Evolutionary conservation across 2,888 invertebrate genomes (phyloP).

Genomic region (Apamea sordens): DNA sequence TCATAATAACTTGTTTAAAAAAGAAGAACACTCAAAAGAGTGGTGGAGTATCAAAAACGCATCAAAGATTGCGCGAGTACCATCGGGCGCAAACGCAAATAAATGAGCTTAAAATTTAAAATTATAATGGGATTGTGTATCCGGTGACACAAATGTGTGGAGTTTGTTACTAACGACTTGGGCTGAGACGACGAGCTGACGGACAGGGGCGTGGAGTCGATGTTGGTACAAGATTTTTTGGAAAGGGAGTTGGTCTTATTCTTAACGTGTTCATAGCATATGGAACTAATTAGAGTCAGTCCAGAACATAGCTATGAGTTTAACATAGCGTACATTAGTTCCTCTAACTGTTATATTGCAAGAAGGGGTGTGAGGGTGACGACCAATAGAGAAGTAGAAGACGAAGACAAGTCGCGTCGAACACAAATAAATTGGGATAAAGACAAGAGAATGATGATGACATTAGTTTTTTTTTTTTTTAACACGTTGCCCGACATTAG

Average conservation of each 20-base stretch:
- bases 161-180: conserved; percentile 91
- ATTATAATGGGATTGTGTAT: conserved; percentile 91
- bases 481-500: no score
- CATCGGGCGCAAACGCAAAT: conserved; percentile 87
- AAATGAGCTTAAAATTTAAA: conserved; percentile 90
- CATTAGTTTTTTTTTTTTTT: no score
- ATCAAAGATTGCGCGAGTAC: conserved; percentile 84
- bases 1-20: conserved; percentile 32
- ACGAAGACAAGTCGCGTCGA: not conserved
- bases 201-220: conserved; percentile 75
- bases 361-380: no score
- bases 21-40: conserved; percentile 50
- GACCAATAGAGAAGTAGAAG: not conserved
- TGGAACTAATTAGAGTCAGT: no score
- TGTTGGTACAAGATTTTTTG: conserved; percentile 27
- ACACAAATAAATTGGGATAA: not conserved
- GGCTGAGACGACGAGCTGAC: conserved; percentile 82
- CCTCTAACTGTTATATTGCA: not conserved
- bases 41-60: conserved; percentile 80
- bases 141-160: conserved; percentile 91
- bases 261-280: no score
- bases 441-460: not conserved
- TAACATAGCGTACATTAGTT: not conserved
- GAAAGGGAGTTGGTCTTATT: not conserved
- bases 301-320: no score